Base-by-base conservation (phyloP, 2,113 vertebrate genomes). In the Emberiza fucata region DNA sequence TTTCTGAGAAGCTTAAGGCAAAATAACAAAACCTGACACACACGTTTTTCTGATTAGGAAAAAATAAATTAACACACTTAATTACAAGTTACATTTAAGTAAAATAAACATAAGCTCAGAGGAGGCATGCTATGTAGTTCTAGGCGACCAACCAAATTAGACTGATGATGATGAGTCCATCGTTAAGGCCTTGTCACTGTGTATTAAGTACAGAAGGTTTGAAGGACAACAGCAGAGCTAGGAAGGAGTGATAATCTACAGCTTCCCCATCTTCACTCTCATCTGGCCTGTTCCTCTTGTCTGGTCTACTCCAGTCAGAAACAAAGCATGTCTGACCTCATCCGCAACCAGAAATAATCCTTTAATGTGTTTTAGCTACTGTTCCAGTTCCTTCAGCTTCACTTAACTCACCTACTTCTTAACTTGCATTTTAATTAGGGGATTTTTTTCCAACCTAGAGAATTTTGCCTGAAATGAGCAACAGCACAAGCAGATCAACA, bases 241-340 rank as follows among this genome's bases (percentile, higher is more conserved):
- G 28, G 56, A 86, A 57, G 47, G 35, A 90, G 81, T 22, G 40
- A 86, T 85, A 77, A 88, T 54, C 51, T 42, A 81, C 51, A 69
- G 50, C 63, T 83, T 70, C 73, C 24, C 33, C 39, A 54, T 70
- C 54, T 85, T 61, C 40, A 42, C 45, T 66, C 66, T 87, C 70
- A 72, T 84, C 57, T 69, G n/a, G 56, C 61, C 57, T 92, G 65
- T 47, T 88, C 84, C 64, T 91, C 80, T 82, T 39, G 79, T 61
- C 90, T 90, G 39, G 17, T 57, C 79, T 66, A 45, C 47, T 90
- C 45, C 70, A 7, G 4, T 70, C 71, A 70, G 73, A 89, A 95
- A 87, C 63, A 92, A 95, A 90, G 78, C 54, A 80, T 28, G 35
- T 69, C 93, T 97, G 95, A 96, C 91, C 91, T 96, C 95, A 93